Base-by-base conservation (phyloP, 2,113 vertebrate species). In the Istiophorus platypterus region DNA sequence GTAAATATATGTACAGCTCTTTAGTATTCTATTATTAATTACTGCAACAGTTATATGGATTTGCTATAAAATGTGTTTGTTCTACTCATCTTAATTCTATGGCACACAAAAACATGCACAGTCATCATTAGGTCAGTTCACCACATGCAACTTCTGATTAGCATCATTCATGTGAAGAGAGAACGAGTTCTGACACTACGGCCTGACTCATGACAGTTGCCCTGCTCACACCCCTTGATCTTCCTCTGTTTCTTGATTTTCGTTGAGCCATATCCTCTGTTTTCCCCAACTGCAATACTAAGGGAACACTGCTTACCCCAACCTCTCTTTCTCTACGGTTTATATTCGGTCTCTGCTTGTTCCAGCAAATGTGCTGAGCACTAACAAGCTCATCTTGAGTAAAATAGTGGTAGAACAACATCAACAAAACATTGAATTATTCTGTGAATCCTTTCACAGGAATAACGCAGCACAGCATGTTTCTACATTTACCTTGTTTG, bases 121-220 rank as follows among this genome's bases (percentile, higher is more conserved):
- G 52, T 22, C 5, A 13, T 51, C 39, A 52, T 76, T 49, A 70
- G 39, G 41, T 49, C 14, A 57, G 8, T 34, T 68, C 14, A 63
- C 39, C 18, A 52, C 31, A 58, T 34, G 8, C 20, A 42, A 8
- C 17, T 34, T 76, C 18, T 31, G 68, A 72, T 67, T 20, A 77
- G 59, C 17, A 29, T 37, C 9, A 70, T 37, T 62, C 37, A 42
- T 67, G 41, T 67, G 24, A 72, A 26, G 52, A 70, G n/a, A 6
- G 11, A 39, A 57, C 29, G 26, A 24, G 27, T 34, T 29, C 42
- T n/a, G 26, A 61, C 41, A 24, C n/a, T 12, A 56, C 27, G 34
- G 12, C 22, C 20, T 56, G n/a, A 71, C 29, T 71, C 54, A 61
- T 52, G 31, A 42, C 42, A 39, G n/a, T 57, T 1, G 29, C 18